Evolutionary conservation across 2,888 invertebrate species (phyloP), one percentile per base, ranked within the genome.

Genomic region (Apocheima hispidaria): DNA sequence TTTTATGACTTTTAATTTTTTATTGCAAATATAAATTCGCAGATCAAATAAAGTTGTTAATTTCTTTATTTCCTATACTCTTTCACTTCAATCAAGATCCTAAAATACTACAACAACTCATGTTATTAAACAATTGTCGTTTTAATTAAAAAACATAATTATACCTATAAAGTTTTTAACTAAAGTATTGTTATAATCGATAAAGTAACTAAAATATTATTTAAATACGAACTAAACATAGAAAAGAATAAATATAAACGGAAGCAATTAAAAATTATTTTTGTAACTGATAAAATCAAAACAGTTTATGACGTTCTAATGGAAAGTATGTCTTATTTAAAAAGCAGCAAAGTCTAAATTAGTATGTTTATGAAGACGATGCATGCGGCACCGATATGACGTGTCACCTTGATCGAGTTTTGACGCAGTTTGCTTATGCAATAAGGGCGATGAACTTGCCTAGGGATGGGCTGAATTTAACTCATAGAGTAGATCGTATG

Each of bases 371-470:
- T 35, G 40, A 14, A 54, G 52, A 58, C 56, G 58, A 38, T 69
- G 64, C 71, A 66, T 50, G 49, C 64, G 67, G 63, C 63, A 69
- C 65, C 62, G 60, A 71, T 75, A 73, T 81, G 80, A 81, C 74
- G 79, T 77, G 80, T 88, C 82, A 86, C 88, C 88, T 88, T 88
- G 88, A 88, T 90, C 87, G 87, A 87, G 82, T 84, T 88, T 83
- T 84, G 84, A 84, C 81, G 84, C 74, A 74, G 77, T 76, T 75
- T 76, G 83, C 84, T 88, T 88, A 89, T 87, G 89, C 86, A 89
- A 89, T 77, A 69, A 72, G 89, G 75, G 68, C 84, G 72, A 79
- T 79, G 87, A 88, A 81, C 89, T 72, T 70, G 60, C 28, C 21
- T 68, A 69, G 69, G 55, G 71, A 48, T 70, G 68, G 40, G 58